A percentile compares a stretch with the other conserved stretches of the same genome.
These are phyloP conservation scores for Microdon myrmicae DNA, from an alignment of 2,888 invertebrate genomes.

Conservation along the genomic window DNA sequence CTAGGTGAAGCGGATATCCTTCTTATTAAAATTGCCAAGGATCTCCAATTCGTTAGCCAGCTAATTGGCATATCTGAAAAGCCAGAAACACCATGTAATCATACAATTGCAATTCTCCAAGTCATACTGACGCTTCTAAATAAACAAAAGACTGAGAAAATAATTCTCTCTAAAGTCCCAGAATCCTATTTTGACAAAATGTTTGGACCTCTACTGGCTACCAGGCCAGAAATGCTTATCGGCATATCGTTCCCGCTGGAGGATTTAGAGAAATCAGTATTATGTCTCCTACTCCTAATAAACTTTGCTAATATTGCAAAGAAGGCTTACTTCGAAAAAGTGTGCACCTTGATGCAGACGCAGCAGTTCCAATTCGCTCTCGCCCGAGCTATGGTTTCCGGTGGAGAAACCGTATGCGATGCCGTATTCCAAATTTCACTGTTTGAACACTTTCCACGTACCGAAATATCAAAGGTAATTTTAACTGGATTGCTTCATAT, in stretches of 20 bases:
- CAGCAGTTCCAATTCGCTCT: constrained; percentile 62
- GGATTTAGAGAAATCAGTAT: constrained; percentile 61
- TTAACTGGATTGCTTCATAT: not conserved
- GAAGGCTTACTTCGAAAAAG: constrained; percentile 63
- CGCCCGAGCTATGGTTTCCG: constrained; percentile 61
- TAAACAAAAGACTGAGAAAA: constrained; percentile 61
- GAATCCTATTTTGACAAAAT: constrained; percentile 65
- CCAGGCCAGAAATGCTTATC: constrained; percentile 56
- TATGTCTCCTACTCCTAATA: constrained; percentile 60
- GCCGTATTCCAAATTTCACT: constrained; percentile 64
- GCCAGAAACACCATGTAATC: constrained; percentile 56
- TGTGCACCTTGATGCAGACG: constrained; percentile 58
- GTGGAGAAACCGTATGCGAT: constrained; percentile 58
- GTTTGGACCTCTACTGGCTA: constrained; percentile 57
- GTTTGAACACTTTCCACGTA: constrained; percentile 61
- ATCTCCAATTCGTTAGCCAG: constrained; percentile 57
- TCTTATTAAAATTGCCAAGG: constrained; percentile 57
- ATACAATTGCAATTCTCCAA: constrained; percentile 59
- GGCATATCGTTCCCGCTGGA: constrained; percentile 40
- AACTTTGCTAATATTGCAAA: constrained; percentile 63
- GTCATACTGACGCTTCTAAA: constrained; percentile 58
- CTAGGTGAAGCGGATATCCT: constrained; percentile 53
- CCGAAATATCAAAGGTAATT: constrained; percentile 60
- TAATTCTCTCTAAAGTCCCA: constrained; percentile 62
- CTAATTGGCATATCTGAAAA: constrained; percentile 60